Conservation (phyloP, 2,888 invertebrate species). For the Nemapogon koenigi region DNA sequence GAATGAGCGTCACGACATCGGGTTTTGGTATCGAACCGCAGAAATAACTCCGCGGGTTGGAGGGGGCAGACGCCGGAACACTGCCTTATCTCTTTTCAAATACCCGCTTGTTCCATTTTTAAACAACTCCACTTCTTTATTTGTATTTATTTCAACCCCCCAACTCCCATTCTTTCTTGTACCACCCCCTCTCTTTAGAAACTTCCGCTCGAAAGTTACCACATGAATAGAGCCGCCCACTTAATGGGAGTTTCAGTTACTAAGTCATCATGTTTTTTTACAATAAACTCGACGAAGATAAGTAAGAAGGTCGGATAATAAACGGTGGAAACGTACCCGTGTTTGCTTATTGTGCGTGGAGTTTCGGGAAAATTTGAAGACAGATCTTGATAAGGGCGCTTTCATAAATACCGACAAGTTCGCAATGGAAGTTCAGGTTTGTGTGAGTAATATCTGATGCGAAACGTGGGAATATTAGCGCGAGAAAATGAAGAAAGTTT, state of each 20-base stretch:
- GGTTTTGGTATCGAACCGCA: constrained; percentile 51
- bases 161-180: too few relatives aligned
- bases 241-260: constrained; percentile 63
- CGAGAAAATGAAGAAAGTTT: not conserved
- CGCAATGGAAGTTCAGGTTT: constrained; percentile 22
- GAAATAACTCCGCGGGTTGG: constrained; percentile 54
- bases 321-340: constrained; percentile 50
- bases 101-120: constrained; percentile 63
- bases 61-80: constrained; percentile 51
- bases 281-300: constrained; percentile 47
- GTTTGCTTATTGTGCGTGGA: constrained; percentile 21
- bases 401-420: constrained; percentile 38
- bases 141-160: constrained; percentile 46
- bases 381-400: constrained; percentile 39
- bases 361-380: constrained; percentile 33
- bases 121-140: constrained; percentile 64
- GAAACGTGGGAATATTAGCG: too few relatives aligned
- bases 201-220: constrained; percentile 41
- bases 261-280: constrained; percentile 63
- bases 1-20: constrained; percentile 54
- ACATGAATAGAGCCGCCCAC: constrained; percentile 59
- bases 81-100: constrained; percentile 58
- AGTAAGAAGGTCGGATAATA: constrained; percentile 60
- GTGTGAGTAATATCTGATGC: constrained; percentile 4
- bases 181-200: constrained; percentile 21